phyloP scores from a whole-genome alignment of 2,888 invertebrate species.

The Caenorhabditis uteleia region DNA sequence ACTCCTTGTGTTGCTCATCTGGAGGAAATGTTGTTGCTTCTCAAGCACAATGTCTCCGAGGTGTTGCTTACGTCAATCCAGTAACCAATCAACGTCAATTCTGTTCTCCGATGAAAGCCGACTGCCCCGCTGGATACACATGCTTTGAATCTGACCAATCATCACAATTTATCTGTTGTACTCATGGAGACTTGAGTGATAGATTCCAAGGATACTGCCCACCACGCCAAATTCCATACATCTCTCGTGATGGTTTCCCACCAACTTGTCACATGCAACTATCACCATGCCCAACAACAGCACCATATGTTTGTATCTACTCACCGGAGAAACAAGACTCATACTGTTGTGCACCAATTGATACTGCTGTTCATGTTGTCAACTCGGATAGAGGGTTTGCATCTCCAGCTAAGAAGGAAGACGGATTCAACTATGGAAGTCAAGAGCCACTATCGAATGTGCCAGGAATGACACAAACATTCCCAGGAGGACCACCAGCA shows the following conservation, averaged over 20 bases:
- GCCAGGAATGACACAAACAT: conserved; percentile 44
- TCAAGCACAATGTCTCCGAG: conserved; percentile 62
- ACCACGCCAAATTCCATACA: conserved; percentile 66
- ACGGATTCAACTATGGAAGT: conserved; percentile 1
- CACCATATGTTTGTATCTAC: conserved; percentile 67
- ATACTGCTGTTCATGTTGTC: conserved; percentile 56
- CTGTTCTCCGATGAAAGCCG: conserved; percentile 51
- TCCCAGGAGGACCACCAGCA: conserved; percentile 41
- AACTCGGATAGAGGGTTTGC: conserved; percentile 36
- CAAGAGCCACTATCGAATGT: conserved; percentile 20
- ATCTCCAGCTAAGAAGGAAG: conserved; percentile 34
- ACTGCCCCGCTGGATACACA: conserved; percentile 59
- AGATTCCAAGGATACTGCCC: conserved; percentile 65
- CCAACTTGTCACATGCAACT: conserved; percentile 67
- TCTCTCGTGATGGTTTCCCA: conserved; percentile 56
- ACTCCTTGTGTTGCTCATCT: conserved; percentile 65
- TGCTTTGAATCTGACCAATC: conserved; percentile 53
- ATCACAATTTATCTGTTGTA: conserved; percentile 59
- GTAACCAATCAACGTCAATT: conserved; percentile 48
- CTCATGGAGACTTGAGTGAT: conserved; percentile 55
- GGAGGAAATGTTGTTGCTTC: conserved; percentile 14
- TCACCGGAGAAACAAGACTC: conserved; percentile 68
- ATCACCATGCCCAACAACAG: conserved; percentile 66
- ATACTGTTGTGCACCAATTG: conserved; percentile 67
- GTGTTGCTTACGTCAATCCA: conserved; percentile 63